These are phyloP conservation scores for Melieria picta DNA, from an alignment of 2,888 invertebrate genomes.

Conservation along the genomic window DNA sequence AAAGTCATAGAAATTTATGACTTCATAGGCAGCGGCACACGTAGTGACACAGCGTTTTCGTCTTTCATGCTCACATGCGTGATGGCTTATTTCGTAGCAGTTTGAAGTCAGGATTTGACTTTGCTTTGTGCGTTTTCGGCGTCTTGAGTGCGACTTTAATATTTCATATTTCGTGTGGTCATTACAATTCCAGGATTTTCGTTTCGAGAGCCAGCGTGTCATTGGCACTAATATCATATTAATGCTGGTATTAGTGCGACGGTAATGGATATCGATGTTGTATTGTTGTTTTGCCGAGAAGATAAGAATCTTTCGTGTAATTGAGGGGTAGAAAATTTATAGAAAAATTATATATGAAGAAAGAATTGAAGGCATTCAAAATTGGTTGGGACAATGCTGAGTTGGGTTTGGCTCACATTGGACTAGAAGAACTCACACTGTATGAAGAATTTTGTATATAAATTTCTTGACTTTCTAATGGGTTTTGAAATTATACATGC, in stretches of 20 bases:
- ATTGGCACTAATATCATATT: conserved; percentile 43
- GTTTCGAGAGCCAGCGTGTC: conserved; percentile 39
- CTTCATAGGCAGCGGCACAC: conserved; percentile 39
- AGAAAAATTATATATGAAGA: no score
- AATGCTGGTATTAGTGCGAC: conserved; percentile 46
- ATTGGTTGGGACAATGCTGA: no score
- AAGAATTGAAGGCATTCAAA: no score
- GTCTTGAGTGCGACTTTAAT: conserved; percentile 41
- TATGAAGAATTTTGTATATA: no score
- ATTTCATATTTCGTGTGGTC: conserved; percentile 60
- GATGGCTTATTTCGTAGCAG: not conserved
- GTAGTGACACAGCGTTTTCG: conserved; percentile 54
- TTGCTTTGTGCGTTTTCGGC: no score
- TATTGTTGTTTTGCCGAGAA: not conserved
- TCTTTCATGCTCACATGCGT: conserved; percentile 20
- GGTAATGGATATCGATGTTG: conserved; percentile 16
- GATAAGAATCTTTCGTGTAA: conserved; percentile 24
- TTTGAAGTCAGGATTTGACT: no score
- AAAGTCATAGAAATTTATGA: conserved; percentile 59
- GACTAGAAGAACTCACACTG: no score
- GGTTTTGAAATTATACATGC: no score
- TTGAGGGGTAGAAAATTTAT: no score
- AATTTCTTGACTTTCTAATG: no score
- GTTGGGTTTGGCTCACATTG: no score
- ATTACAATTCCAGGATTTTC: conserved; percentile 52